phyloP scores from a whole-genome alignment of 2,888 invertebrate species.

The Eudasyphora cyanicolor region DNA sequence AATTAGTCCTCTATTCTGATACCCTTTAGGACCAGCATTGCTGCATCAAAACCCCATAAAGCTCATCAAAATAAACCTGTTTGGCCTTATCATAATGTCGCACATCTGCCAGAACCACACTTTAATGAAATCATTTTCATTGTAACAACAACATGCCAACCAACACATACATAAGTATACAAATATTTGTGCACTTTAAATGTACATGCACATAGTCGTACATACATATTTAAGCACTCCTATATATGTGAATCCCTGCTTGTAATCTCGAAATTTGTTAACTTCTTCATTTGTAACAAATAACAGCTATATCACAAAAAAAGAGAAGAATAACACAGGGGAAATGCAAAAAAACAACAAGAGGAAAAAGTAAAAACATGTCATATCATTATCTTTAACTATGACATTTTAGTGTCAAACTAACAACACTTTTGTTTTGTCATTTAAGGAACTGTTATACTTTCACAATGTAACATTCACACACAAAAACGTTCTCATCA shows the following conservation, averaged over 20 bases:
- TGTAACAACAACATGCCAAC: too few species aligned
- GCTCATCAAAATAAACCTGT: background rate
- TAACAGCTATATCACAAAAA: constrained; percentile 4
- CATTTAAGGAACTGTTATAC: constrained; percentile 39
- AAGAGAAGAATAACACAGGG: background rate
- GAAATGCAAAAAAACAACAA: background rate
- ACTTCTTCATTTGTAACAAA: constrained; percentile 49
- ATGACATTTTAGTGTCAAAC: constrained; percentile 64
- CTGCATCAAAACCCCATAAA: background rate
- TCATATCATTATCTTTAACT: constrained; percentile 63
- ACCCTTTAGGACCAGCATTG: too few species aligned
- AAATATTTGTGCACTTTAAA: background rate
- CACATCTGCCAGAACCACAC: background rate
- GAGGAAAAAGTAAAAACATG: constrained; percentile 35
- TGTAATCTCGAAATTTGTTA: constrained; percentile 48
- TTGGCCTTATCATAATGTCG: background rate
- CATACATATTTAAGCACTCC: too few species aligned
- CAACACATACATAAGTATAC: too few species aligned
- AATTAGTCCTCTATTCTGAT: too few species aligned
- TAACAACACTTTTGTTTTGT: constrained; percentile 58
- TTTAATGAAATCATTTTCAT: constrained; percentile 26
- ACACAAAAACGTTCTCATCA: background rate
- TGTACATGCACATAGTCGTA: background rate
- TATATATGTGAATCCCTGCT: constrained; percentile 16
- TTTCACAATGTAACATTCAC: constrained; percentile 14